Base-by-base conservation (phyloP, 1,140 invertebrate genomes). In the Bicyclus anynana region DNA sequence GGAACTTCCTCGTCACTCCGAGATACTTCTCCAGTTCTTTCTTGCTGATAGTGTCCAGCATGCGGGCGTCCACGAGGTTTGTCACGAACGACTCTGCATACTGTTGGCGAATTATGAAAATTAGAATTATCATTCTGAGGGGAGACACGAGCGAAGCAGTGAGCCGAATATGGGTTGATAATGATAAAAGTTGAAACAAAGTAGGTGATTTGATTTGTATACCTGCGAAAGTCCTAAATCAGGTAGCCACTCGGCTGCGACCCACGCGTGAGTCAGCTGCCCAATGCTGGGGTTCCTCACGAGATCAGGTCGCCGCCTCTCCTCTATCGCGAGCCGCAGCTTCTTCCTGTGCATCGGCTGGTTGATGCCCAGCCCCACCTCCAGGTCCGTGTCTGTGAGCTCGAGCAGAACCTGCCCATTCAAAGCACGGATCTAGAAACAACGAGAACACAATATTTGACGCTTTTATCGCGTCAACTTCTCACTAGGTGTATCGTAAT, bases 341-440 rank as follows among this genome's bases (percentile, higher is more conserved):
- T 98, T 98, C 87, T 97, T 96, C 59, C 96, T 91, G 80, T 98
- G 97, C 90, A 98, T 94, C 5, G 96, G 94, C 90, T 97, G 96
- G 13, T 92, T 91, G 48, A 98, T 94, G 5, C 96, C 96, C 16
- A 98, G 88, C 0, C 96, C 96, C 2, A 94, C 93, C 84, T 97
- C 95, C 64, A 98, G 80, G 79, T 98, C 97, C 10, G 93, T 91
- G 78, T 98, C 96, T 74, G 93, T 96, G 63, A 98, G 87, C 89
- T 97, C 96, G 47, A 98, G 90, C 64, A 98, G 89, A 63, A 98
- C 94, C 95, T 96, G 87, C 69, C 90, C 90, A 90, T 90, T 90
- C 87, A 91, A 90, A 90, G 87, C 89, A 91, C 90, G 89, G 77
- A 91, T 90, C 90, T 91, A 91, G 90, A 91, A 91, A 89, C 82